Base-by-base conservation (phyloP, 1,140 invertebrate genomes). In the Lethocerus indicus region DNA sequence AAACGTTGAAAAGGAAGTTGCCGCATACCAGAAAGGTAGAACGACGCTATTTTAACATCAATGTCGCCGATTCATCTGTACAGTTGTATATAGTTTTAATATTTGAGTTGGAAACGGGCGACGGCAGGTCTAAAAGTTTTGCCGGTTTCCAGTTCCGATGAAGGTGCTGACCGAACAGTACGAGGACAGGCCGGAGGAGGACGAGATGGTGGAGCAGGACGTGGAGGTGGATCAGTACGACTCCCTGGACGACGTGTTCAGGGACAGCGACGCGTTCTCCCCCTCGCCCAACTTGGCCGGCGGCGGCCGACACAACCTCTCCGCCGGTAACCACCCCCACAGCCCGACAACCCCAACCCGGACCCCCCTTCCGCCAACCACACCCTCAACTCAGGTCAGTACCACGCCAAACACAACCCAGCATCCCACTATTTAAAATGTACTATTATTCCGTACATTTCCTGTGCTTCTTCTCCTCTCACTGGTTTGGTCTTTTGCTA, bases 91-190 rank as follows among this genome's bases (percentile, higher is more conserved):
- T n/a, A n/a, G n/a, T 9, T 32, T 32, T 32, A 32, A 32, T 32
- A 9, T 32, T n/a, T 32, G 9, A 32, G 9, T 32, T 32, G n/a
- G 9, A 32, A 32, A 32, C n/a, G 29, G n/a, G 29, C 29, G 9
- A 9, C n/a, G 2, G 35, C 23, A 28, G 7, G 6, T 44, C 12
- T 40, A 3, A 29, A 36, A 9, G n/a, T 0, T 16, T 21, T 27
- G 14, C 4, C 32, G 16, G 18, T 36, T 55, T 50, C 27, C 65
- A 90, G 87, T 90, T 47, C 86, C 85, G 27, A 72, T 84, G 51
- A 79, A 79, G 64, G 84, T 90, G 25, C 65, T 92, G 6, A 81
- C 79, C 55, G 81, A 86, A 54, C 71, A 77, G 54, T 87, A 80
- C 60, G 79, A 84, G 59, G 77, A 76, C 23, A 68, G 74, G 26